Percentiles rank a stretch among this genome's conserved stretches.
Evolutionary conservation across 2,797 vertebrate genomes (phyloP).

Genomic region (Naso thynnoides): DNA sequence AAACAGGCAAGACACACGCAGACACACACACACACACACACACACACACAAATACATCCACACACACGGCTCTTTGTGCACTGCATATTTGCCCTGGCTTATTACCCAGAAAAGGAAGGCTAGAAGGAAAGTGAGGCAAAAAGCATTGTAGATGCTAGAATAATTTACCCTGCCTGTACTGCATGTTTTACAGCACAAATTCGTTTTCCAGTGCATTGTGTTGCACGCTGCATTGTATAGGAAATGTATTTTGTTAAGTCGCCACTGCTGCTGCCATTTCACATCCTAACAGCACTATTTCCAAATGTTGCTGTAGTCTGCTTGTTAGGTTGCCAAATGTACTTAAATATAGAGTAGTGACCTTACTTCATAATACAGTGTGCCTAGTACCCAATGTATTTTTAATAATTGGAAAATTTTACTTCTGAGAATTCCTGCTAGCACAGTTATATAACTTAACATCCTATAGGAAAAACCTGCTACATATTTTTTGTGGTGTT

Average conservation of each 20-base stretch:
- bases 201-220: slow-evolving; percentile 46
- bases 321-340: slow-evolving; percentile 15
- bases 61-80: slow-evolving; percentile 60
- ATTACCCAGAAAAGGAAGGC: slow-evolving; percentile 69
- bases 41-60: slow-evolving; percentile 31
- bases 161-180: slow-evolving; percentile 55
- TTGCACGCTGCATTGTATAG: slow-evolving; percentile 34
- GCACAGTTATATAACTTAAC: slow-evolving; percentile 32
- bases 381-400: not conserved
- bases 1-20: slow-evolving; percentile 37
- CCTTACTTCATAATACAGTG: not conserved
- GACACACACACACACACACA: slow-evolving; percentile 23
- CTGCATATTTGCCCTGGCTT: slow-evolving; percentile 69
- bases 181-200: slow-evolving; percentile 49
- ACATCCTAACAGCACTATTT: slow-evolving; percentile 34
- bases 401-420: slow-evolving; percentile 32
- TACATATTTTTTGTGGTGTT: slow-evolving; percentile 1
- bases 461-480: slow-evolving; percentile 15
- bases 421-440: slow-evolving; percentile 14
- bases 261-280: slow-evolving; percentile 40
- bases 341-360: slow-evolving; percentile 17
- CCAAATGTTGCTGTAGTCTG: slow-evolving; percentile 14
- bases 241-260: slow-evolving; percentile 43
- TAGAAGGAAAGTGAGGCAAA: slow-evolving; percentile 63
- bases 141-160: slow-evolving; percentile 55